Evolutionary conservation across 2,113 vertebrate species (phyloP).

Genomic region (Myocastor coypus): DNA sequence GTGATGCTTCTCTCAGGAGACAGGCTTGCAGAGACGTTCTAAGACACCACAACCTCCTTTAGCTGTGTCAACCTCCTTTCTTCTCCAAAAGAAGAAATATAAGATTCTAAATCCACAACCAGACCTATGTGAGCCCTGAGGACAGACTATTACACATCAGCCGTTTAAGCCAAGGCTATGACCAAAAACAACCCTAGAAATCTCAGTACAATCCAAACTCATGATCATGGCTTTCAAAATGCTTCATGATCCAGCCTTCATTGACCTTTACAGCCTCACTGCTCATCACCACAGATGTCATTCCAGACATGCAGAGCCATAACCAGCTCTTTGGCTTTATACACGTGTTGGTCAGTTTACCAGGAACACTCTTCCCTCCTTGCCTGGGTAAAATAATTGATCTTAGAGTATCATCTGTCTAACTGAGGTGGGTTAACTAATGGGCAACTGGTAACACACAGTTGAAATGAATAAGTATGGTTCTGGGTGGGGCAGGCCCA

Average conservation of each 20-base stretch:
- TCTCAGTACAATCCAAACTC: neutral
- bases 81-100: neutral
- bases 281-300: neutral
- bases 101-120: neutral
- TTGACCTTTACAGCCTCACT: neutral
- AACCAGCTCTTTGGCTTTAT: neutral
- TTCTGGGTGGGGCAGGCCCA: neutral
- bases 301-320: neutral
- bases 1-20: accelerated
- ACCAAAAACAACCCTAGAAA: neutral
- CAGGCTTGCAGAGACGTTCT: neutral
- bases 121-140: neutral
- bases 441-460: neutral
- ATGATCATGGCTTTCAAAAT: neutral
- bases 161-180: neutral
- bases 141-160: neutral
- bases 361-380: neutral
- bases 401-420: neutral
- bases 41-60: neutral
- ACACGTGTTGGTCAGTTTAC: neutral
- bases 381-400: neutral
- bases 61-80: neutral
- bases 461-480: neutral
- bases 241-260: neutral
- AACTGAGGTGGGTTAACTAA: neutral